Evolutionary conservation across 2,888 invertebrate species (phyloP).

Genomic region (Lycaena phlaeas): DNA sequence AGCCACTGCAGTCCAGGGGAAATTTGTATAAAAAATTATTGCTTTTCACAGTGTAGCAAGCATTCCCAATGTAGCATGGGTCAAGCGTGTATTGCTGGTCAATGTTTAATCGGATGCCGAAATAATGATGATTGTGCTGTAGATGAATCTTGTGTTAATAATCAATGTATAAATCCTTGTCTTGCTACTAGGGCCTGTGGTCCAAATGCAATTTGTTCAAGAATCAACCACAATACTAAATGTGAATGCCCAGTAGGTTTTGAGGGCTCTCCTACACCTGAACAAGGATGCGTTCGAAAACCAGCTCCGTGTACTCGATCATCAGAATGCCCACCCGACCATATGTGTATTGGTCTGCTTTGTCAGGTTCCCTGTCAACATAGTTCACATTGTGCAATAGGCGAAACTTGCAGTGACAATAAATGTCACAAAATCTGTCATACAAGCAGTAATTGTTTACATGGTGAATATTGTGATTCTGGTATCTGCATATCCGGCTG

Average conservation of each 20-base stretch:
- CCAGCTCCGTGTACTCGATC: slow-evolving; percentile 79
- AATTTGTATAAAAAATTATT: slow-evolving; percentile 83
- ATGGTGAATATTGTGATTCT: slow-evolving; percentile 89
- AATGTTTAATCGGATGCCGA: slow-evolving; percentile 88
- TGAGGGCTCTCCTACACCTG: slow-evolving; percentile 88
- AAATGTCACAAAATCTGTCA: slow-evolving; percentile 90
- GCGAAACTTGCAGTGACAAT: slow-evolving; percentile 85
- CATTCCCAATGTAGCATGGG: slow-evolving; percentile 86
- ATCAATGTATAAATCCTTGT: slow-evolving; percentile 89
- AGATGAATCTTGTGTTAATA: slow-evolving; percentile 86
- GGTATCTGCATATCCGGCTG: slow-evolving; percentile 90
- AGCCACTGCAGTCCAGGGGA: slow-evolving; percentile 87
- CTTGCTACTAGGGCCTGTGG: slow-evolving; percentile 83
- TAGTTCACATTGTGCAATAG: slow-evolving; percentile 83
- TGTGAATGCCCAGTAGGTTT: slow-evolving; percentile 90
- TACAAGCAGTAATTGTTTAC: slow-evolving; percentile 90
- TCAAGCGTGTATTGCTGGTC: slow-evolving; percentile 85
- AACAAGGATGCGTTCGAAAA: slow-evolving; percentile 90
- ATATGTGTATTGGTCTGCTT: slow-evolving; percentile 83
- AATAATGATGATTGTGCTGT: slow-evolving; percentile 85
- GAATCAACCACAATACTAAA: slow-evolving; percentile 80
- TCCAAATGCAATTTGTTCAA: slow-evolving; percentile 86
- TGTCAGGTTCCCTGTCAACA: slow-evolving; percentile 86
- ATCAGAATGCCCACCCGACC: slow-evolving; percentile 82
- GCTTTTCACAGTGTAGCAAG: slow-evolving; percentile 83